Conservation (phyloP, 2,888 invertebrate species). For the Baccha elongata region DNA sequence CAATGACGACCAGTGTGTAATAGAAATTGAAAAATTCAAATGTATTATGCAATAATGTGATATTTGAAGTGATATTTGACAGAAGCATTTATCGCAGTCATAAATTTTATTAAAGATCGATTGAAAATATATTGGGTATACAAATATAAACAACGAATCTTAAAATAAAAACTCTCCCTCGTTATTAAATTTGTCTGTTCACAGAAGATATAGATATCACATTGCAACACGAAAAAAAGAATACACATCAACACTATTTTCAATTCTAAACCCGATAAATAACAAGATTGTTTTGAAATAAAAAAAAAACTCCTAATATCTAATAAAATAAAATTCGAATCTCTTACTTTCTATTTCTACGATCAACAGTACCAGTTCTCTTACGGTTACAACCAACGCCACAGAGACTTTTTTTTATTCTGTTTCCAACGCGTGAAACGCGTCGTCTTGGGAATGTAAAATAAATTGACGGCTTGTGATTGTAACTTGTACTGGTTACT, state of each 20-base stretch:
- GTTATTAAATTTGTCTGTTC: too few species aligned
- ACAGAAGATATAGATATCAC: too few species aligned
- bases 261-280: neutral
- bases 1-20: too few species aligned
- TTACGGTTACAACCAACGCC: slow-evolving; percentile 19
- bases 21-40: too few species aligned
- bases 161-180: too few species aligned
- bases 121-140: too few species aligned
- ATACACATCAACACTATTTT: neutral
- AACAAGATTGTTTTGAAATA: neutral
- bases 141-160: too few species aligned
- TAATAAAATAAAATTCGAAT: slow-evolving; percentile 51
- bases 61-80: too few species aligned
- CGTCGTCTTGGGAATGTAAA: slow-evolving; percentile 65
- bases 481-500: slow-evolving; percentile 60
- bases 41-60: too few species aligned
- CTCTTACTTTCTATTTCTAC: slow-evolving; percentile 66
- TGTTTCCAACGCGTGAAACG: slow-evolving; percentile 34
- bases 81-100: too few species aligned
- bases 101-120: too few species aligned
- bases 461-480: slow-evolving; percentile 64
- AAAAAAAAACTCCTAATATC: slow-evolving; percentile 20
- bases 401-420: slow-evolving; percentile 5
- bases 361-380: slow-evolving; percentile 13
- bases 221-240: too few species aligned